Percentiles rank a stretch among this genome's conserved stretches.
Evolutionary conservation across 2,888 invertebrate genomes (phyloP).

Genomic region (Stenchaetothrips biformis): DNA sequence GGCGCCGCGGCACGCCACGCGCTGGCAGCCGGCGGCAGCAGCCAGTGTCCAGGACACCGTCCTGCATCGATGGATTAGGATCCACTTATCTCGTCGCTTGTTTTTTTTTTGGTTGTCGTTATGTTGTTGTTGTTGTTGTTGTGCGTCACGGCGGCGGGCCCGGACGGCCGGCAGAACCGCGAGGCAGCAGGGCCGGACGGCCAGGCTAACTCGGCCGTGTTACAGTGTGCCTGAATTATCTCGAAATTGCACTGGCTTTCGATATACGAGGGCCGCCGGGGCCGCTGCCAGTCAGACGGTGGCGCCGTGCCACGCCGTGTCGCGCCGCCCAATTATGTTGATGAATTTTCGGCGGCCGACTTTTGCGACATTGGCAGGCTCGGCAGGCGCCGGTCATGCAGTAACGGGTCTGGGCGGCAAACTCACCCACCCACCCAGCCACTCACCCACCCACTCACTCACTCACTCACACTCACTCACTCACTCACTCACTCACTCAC

Average conservation of each 20-base stretch:
- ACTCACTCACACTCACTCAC: constrained; percentile 31
- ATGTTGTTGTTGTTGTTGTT: constrained; percentile 19
- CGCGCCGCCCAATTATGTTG: neutral
- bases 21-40: neutral
- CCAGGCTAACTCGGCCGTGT: constrained; percentile 30
- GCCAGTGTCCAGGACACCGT: neutral
- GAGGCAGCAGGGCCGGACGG: neutral
- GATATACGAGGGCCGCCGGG: neutral
- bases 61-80: neutral
- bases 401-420: no score
- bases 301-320: neutral
- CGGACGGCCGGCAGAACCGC: no score
- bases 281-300: neutral
- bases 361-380: neutral
- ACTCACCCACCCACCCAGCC: no score
- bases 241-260: constrained; percentile 26
- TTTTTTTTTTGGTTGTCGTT: neutral
- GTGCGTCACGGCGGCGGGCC: constrained; percentile 11
- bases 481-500: constrained; percentile 25
- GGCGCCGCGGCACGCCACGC: neutral
- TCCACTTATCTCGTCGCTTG: no score
- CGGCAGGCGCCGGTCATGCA: no score
- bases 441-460: no score
- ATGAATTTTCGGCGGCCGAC: neutral
- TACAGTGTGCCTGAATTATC: constrained; percentile 32